Evolutionary conservation across 1,140 invertebrate genomes (phyloP).

Genomic region (Catajapyx aquilonaris): DNA sequence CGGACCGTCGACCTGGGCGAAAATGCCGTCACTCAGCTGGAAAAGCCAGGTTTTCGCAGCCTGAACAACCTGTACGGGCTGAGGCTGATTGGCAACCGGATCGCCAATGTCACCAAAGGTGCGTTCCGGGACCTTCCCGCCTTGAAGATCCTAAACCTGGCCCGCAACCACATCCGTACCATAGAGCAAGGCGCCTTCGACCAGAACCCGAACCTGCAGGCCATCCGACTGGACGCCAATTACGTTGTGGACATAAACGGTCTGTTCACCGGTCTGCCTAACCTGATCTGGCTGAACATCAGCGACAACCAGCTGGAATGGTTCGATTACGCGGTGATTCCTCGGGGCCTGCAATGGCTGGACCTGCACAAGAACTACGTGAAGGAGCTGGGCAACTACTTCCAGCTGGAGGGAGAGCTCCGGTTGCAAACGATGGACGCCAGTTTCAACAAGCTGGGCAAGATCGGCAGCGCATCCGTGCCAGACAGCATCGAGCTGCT

Average conservation of each 20-base stretch:
- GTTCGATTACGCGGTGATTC: slow-evolving; percentile 77
- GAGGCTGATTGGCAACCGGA: slow-evolving; percentile 63
- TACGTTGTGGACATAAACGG: slow-evolving; percentile 61
- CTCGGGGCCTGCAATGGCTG: slow-evolving; percentile 59
- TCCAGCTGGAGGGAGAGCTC: slow-evolving; percentile 39
- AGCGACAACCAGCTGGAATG: slow-evolving; percentile 72
- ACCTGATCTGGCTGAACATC: slow-evolving; percentile 71
- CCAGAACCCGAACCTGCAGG: slow-evolving; percentile 53
- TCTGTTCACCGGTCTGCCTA: slow-evolving; percentile 58
- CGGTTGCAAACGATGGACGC: slow-evolving; percentile 54
- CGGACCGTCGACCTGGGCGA: slow-evolving; percentile 60
- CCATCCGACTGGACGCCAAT: slow-evolving; percentile 69
- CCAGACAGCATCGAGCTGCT: slow-evolving; percentile 55
- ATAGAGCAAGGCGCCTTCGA: slow-evolving; percentile 67
- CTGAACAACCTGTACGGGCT: slow-evolving; percentile 59
- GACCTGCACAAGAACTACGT: slow-evolving; percentile 78
- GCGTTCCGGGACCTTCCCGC: slow-evolving; percentile 58
- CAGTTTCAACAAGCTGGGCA: slow-evolving; percentile 57
- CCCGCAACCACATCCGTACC: slow-evolving; percentile 55
- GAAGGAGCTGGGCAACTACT: slow-evolving; percentile 51
- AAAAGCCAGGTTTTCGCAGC: slow-evolving; percentile 57
- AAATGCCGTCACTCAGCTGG: slow-evolving; percentile 50
- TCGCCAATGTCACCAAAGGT: slow-evolving; percentile 62
- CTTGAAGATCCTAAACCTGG: slow-evolving; percentile 70
- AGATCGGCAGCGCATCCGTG: slow-evolving; percentile 38